Conservation (phyloP, 2,888 invertebrate species). For the Hofmannophila pseudospretella region DNA sequence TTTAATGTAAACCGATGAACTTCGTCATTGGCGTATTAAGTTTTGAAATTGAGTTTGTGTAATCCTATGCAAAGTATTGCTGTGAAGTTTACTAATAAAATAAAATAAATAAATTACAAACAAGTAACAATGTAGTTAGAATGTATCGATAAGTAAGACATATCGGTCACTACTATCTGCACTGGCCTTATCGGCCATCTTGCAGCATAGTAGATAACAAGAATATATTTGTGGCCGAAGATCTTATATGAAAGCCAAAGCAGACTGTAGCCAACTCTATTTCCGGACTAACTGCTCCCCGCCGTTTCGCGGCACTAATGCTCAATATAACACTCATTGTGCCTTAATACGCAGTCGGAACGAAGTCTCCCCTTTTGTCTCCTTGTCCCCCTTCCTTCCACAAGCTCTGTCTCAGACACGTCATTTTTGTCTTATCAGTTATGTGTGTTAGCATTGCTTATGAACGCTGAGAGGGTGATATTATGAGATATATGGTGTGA, state of each 20-base stretch:
- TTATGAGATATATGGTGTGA: not conserved
- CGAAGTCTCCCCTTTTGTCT: conserved; percentile 17
- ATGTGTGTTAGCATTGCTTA: conserved; percentile 31
- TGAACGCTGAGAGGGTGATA: conserved; percentile 19
- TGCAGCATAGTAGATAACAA: no score
- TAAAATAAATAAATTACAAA: no score
- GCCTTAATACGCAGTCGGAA: conserved; percentile 24
- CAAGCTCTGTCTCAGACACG: conserved; percentile 22
- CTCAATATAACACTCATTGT: conserved; percentile 50
- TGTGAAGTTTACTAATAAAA: no score
- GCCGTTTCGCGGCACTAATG: conserved; percentile 38
- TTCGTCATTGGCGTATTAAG: no score
- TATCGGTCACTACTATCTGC: no score
- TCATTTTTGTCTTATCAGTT: conserved; percentile 41
- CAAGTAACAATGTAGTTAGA: no score
- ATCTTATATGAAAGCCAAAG: not conserved
- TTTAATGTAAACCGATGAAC: no score
- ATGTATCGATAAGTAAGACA: no score
- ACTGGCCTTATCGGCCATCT: no score
- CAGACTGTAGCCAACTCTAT: not conserved
- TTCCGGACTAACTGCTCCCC: conserved; percentile 20
- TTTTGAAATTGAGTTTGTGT: no score
- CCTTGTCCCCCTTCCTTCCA: conserved; percentile 2
- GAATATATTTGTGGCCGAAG: no score
- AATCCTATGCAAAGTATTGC: no score